Evolutionary conservation across 2,113 vertebrate species (phyloP).

Genomic region (Cottus gobio): DNA sequence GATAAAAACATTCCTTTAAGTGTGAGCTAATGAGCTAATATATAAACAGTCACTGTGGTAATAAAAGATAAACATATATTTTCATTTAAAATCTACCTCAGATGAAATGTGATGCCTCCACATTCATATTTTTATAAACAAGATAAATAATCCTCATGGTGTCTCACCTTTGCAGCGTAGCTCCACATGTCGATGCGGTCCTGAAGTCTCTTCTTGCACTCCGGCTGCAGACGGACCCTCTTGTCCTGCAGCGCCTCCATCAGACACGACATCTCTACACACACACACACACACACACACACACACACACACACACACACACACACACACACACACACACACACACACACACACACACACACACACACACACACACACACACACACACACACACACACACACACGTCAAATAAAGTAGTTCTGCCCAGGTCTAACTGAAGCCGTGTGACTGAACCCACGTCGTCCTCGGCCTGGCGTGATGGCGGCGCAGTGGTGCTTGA

Average conservation of each 20-base stretch:
- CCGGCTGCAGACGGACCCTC: conserved; percentile 93
- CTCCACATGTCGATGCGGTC: conserved; percentile 99
- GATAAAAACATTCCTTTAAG: no score
- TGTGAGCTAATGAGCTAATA: neutral
- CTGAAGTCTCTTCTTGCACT: conserved; percentile 97
- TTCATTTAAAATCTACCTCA: neutral
- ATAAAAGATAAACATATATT: neutral
- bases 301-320: neutral
- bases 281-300: neutral
- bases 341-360: neutral
- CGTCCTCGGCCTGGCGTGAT: conserved; percentile 93
- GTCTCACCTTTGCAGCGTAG: conserved; percentile 93
- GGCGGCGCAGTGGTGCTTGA: conserved; percentile 97
- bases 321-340: neutral
- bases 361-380: neutral
- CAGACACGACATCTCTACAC: conserved; percentile 96
- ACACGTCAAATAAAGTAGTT: neutral
- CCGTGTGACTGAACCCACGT: conserved; percentile 79
- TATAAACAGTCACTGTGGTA: neutral
- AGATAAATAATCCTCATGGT: no score
- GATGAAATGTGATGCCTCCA: neutral
- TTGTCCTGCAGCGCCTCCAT: conserved; percentile 97
- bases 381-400: neutral
- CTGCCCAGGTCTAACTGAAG: neutral
- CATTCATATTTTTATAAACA: neutral